These are phyloP conservation scores for Psilopsiagon aurifrons DNA, from an alignment of 2,113 vertebrate genomes.

Conservation along the genomic window DNA sequence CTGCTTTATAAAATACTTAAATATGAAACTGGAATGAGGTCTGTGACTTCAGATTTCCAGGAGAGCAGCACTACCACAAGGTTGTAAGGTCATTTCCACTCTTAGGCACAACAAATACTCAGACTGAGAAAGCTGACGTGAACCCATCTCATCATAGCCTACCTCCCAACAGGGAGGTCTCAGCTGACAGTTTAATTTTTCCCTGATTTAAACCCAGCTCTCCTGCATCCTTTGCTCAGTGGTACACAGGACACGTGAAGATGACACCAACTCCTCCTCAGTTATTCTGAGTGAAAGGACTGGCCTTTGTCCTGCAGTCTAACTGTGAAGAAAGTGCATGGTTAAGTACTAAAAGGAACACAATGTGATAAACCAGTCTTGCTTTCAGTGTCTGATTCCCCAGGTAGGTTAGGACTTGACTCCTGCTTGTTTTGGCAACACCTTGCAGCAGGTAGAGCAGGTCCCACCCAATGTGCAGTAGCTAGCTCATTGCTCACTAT, in stretches of 20 bases:
- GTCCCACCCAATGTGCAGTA: neutral
- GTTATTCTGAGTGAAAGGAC: neutral
- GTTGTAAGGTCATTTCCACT: neutral
- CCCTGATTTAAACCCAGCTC: neutral
- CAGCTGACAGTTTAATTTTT: neutral
- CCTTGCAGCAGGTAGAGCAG: neutral
- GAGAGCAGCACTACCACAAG: neutral
- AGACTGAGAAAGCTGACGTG: neutral
- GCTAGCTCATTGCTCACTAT: neutral
- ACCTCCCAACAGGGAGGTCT: neutral
- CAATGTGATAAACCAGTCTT: neutral
- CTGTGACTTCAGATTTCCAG: rapidly evolving
- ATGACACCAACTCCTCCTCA: neutral
- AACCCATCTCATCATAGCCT: neutral
- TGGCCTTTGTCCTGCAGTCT: neutral
- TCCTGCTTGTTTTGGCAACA: neutral
- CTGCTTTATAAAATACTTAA: neutral
- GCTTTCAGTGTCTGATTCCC: neutral
- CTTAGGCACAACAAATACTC: neutral
- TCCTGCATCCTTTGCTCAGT: neutral
- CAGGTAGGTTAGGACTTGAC: rapidly evolving
- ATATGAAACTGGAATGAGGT: neutral
- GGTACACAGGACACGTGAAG: neutral
- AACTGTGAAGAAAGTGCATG: rapidly evolving
- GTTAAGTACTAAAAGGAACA: neutral